phyloP scores from a whole-genome alignment of 2,888 invertebrate species.

The Charanyca ferruginea region DNA sequence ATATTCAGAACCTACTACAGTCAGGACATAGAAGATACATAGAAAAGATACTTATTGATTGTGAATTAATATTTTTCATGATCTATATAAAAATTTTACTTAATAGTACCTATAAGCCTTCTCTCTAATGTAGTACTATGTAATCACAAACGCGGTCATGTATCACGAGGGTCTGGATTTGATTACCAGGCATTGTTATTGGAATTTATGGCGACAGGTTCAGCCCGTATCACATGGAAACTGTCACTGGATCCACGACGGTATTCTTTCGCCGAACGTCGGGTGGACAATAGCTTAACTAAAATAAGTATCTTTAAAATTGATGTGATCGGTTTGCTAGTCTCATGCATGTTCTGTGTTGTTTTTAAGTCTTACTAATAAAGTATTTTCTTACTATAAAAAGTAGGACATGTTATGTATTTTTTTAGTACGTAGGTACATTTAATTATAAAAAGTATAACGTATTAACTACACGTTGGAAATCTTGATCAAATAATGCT shows the following conservation, averaged over 20 bases:
- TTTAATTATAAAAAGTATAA: too few species aligned
- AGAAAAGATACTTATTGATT: background rate
- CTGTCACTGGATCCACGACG: slow-evolving; percentile 1
- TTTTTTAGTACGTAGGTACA: too few species aligned
- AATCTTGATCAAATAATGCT: slow-evolving; percentile 23
- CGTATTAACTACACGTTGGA: background rate
- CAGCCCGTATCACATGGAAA: slow-evolving; percentile 30
- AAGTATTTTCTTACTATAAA: too few species aligned
- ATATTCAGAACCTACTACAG: slow-evolving; percentile 6
- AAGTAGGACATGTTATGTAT: too few species aligned
- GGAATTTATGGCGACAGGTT: slow-evolving; percentile 46
- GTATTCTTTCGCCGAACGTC: background rate
- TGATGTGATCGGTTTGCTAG: background rate
- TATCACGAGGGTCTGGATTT: slow-evolving; percentile 38
- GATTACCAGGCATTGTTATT: slow-evolving; percentile 41
- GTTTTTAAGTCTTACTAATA: background rate
- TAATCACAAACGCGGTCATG: slow-evolving; percentile 16
- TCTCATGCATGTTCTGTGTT: background rate
- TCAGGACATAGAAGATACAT: background rate
- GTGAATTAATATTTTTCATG: background rate
- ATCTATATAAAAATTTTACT: background rate
- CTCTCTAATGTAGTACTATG: slow-evolving; percentile 4
- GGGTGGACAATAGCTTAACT: background rate
- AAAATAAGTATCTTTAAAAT: background rate
- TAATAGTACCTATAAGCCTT: background rate